Percentiles rank a stretch among this genome's conserved stretches.
Evolutionary conservation across 2,113 vertebrate species (phyloP).

Genomic region (Tiliqua scincoides): DNA sequence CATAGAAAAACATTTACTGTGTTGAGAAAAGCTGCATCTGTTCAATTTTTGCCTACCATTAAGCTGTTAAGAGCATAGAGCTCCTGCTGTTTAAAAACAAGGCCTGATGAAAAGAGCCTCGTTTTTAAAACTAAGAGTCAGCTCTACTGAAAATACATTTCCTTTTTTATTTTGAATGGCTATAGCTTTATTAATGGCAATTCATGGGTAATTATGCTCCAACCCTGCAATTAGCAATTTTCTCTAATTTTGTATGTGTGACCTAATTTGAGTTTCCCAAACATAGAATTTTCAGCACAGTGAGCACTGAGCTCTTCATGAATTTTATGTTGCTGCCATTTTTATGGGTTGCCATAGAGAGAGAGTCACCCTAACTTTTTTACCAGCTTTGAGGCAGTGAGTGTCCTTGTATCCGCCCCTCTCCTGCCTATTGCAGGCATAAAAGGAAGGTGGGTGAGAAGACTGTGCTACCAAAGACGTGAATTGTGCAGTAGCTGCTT

Average conservation of each 20-base stretch:
- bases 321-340: neutral
- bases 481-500: neutral
- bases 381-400: no score
- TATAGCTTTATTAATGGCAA: neutral
- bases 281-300: neutral
- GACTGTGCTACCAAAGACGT: neutral
- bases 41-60: neutral
- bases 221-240: neutral
- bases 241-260: neutral
- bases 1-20: neutral
- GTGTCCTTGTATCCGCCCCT: no score
- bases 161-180: neutral
- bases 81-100: neutral
- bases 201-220: neutral
- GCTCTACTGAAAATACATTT: neutral
- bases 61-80: neutral
- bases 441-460: neutral
- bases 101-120: neutral
- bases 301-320: neutral
- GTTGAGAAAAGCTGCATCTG: neutral
- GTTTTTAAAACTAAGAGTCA: neutral
- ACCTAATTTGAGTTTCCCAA: neutral
- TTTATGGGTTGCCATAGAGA: neutral
- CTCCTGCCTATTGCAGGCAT: neutral
- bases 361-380: no score